Base-by-base conservation (phyloP, 2,888 invertebrate genomes). In the Netelia virgata region DNA sequence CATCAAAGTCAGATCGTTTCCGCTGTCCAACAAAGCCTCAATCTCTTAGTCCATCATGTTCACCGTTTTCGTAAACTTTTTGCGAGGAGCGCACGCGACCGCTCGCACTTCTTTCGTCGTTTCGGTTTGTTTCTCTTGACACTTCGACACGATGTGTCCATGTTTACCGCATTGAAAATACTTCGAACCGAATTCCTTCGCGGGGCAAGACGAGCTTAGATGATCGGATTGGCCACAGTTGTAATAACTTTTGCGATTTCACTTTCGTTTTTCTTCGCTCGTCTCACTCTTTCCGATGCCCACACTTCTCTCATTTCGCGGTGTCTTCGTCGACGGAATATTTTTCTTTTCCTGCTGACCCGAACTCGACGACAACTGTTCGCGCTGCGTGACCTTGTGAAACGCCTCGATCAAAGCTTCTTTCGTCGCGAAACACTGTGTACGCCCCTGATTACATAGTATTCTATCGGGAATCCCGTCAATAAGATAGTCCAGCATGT, bases 141-240 rank as follows among this genome's bases (percentile, higher is more conserved):
- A 88, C 11, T 74, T 81, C 10, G 73, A 6, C 1, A 87, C 72
- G 16, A 86, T 84, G 36, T 87, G 86, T 10, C 87, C 86, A 41
- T 78, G 84, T 16, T 81, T 68, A 11, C 75, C 64, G 66, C 84
- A 88, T n/a, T 14, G 55, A 20, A 85, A 87, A 80, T 85, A 86
- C 55, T 85, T 87, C 23, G 69, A 28, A 16, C 85, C 87, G 50
- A 82, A 69, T 9, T 53, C 61, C 53, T 82, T 86, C 3, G 64
- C 20, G 16, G 85, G 83, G 75, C 83, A 87, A 50, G 74, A 69
- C 11, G 5, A 20, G 1, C 81, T 76, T 8, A 82, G 18, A 53
- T 83, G 87, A n/a, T 75, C 73, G 3, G 59, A 23, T 8, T 43
- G 47, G 10, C 83, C 73, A 11, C 78, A 78, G 73, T 83, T 83